phyloP scores from a whole-genome alignment of 1,140 invertebrate genomes.

The Orussus abietinus region DNA sequence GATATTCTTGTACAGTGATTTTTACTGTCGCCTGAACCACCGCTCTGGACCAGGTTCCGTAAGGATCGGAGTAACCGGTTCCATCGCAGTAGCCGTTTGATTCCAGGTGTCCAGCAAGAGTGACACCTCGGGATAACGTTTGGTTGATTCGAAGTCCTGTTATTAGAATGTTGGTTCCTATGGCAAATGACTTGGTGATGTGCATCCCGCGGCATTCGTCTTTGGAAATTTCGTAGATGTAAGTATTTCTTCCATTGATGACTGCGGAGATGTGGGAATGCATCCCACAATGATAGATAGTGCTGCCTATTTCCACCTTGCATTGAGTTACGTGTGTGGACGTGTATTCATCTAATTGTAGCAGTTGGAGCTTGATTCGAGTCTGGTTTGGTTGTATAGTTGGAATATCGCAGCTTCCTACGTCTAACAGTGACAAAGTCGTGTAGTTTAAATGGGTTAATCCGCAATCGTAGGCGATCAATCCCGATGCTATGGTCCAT shows the following conservation, averaged over 20 bases:
- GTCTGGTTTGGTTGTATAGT: neutral
- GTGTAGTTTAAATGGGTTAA: slow-evolving; percentile 1
- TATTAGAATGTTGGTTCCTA: no score
- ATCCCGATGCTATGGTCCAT: no score
- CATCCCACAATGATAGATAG: slow-evolving; percentile 11
- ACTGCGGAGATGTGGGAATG: slow-evolving; percentile 6
- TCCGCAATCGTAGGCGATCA: slow-evolving; percentile 12
- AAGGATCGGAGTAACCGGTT: no score
- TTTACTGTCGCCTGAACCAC: no score
- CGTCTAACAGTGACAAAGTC: slow-evolving; percentile 1
- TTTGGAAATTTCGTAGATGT: slow-evolving; percentile 8
- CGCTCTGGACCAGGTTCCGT: no score
- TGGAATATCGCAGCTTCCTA: slow-evolving; percentile 10
- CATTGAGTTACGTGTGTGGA: slow-evolving; percentile 6
- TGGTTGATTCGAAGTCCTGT: no score
- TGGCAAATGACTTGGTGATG: no score
- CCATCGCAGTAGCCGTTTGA: no score
- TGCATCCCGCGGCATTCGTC: no score
- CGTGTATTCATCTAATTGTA: slow-evolving; percentile 9
- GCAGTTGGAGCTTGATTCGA: slow-evolving; percentile 5
- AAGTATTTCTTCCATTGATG: slow-evolving; percentile 1
- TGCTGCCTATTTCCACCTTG: slow-evolving; percentile 9
- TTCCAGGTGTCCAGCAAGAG: no score
- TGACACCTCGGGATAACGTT: no score
- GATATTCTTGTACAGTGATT: slow-evolving; percentile 3